phyloP scores from a whole-genome alignment of 2,113 vertebrate species.

The Hirundichthys speculiger region DNA sequence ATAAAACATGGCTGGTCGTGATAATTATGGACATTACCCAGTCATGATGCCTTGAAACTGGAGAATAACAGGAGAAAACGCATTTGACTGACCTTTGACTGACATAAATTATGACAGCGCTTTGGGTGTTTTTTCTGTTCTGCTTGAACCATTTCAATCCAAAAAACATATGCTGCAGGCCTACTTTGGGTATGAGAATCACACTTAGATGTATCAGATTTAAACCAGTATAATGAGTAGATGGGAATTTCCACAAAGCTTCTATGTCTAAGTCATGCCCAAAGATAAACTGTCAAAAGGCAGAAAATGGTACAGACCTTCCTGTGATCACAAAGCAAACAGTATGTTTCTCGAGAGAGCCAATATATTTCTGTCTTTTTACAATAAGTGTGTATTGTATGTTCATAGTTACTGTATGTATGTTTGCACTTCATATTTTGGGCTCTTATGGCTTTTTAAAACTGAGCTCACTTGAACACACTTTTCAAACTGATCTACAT shows the following conservation, averaged over 20 bases:
- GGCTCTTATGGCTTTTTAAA: no score
- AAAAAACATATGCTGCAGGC: constrained; percentile 78
- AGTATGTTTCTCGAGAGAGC: no score
- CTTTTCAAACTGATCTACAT: no score
- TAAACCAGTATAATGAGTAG: constrained; percentile 63
- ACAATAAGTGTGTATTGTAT: no score
- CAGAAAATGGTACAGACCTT: constrained; percentile 11
- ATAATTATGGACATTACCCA: constrained; percentile 1
- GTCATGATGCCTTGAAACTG: constrained; percentile 9
- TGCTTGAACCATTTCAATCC: constrained; percentile 63
- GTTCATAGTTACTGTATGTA: no score
- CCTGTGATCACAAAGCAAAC: constrained; percentile 7
- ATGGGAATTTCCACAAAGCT: constrained; percentile 47
- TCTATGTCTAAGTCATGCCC: constrained; percentile 9
- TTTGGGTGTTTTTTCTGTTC: constrained; percentile 72
- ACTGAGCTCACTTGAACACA: no score
- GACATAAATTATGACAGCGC: constrained; percentile 73
- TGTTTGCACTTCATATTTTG: no score
- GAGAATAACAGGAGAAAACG: constrained; percentile 36
- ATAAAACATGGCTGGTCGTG: not conserved
- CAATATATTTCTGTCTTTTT: no score
- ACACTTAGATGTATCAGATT: constrained; percentile 77
- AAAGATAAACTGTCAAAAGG: constrained; percentile 24
- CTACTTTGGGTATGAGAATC: constrained; percentile 70
- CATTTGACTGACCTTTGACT: constrained; percentile 47